Evolutionary conservation across 2,797 vertebrate species (phyloP).

Genomic region (Schizopygopsis malacanthus): DNA sequence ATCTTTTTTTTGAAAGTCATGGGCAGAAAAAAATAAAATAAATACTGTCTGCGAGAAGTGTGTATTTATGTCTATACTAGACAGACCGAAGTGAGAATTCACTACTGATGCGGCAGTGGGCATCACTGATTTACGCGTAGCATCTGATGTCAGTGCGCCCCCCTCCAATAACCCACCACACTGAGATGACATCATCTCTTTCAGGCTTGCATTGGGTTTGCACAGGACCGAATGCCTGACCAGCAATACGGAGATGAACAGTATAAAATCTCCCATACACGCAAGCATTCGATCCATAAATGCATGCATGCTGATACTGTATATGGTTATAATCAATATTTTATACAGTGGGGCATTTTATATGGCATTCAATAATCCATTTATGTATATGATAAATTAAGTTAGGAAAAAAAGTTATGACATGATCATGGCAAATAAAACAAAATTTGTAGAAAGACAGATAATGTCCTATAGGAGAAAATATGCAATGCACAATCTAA

Average conservation of each 20-base stretch:
- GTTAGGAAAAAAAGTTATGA: background rate
- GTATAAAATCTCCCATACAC: background rate
- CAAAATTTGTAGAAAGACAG: no score
- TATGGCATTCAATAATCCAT: background rate
- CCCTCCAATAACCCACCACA: slow-evolving; percentile 42
- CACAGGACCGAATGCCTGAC: background rate
- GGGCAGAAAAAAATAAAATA: no score
- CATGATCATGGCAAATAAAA: background rate
- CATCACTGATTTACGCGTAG: slow-evolving; percentile 14
- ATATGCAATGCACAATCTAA: no score
- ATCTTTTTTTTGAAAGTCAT: slow-evolving; percentile 11
- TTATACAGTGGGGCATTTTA: background rate
- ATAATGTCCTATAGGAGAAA: no score
- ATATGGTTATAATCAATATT: background rate
- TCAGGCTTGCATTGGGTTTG: slow-evolving; percentile 47
- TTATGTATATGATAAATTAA: background rate
- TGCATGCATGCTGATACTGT: background rate
- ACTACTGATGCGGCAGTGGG: slow-evolving; percentile 16
- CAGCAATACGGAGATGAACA: background rate
- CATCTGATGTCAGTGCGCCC: slow-evolving; percentile 37
- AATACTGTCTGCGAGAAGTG: slow-evolving; percentile 3
- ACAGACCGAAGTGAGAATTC: slow-evolving; percentile 16
- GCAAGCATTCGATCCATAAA: background rate
- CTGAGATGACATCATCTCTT: slow-evolving; percentile 60
- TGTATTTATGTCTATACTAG: background rate